A percentile compares a stretch with the other conserved stretches of the same genome.
Conservation (phyloP, 2,797 vertebrate genomes). For the Orientallactaga sibirica region DNA sequence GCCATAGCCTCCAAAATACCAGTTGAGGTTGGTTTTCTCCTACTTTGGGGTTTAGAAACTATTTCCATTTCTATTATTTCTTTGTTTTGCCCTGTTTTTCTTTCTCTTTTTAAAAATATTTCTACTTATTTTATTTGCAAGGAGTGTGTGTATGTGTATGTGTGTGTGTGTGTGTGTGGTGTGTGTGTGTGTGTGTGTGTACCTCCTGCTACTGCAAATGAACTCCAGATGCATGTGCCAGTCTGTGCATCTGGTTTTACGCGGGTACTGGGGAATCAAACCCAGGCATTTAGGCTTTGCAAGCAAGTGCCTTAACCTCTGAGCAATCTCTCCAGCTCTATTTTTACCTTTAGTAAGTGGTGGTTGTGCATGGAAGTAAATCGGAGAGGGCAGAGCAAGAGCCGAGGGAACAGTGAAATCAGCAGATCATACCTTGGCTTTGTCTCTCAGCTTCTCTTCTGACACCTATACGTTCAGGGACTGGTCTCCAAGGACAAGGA, state of each 20-base stretch:
- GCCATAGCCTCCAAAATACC: constrained; percentile 60
- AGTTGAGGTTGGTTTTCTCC: constrained; percentile 76
- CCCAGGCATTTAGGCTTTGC: too few relatives aligned
- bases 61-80: constrained; percentile 69
- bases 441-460: not conserved
- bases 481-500: constrained; percentile 16
- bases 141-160: not conserved
- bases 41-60: constrained; percentile 68
- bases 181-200: too few relatives aligned
- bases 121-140: too few relatives aligned
- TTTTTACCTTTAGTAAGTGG: not conserved
- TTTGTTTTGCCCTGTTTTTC: constrained; percentile 67
- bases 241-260: too few relatives aligned
- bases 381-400: not conserved
- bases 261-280: too few relatives aligned
- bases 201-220: too few relatives aligned
- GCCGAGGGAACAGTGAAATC: constrained; percentile 20
- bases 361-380: constrained; percentile 47
- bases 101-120: constrained; percentile 62
- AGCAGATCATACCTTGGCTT: not conserved
- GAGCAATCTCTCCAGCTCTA: too few relatives aligned
- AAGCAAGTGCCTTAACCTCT: too few relatives aligned
- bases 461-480: not conserved
- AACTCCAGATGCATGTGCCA: too few relatives aligned
- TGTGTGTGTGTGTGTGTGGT: too few relatives aligned